Conservation (phyloP, 2,113 vertebrate species). For the Boulengeromyrus knoepffleri region DNA sequence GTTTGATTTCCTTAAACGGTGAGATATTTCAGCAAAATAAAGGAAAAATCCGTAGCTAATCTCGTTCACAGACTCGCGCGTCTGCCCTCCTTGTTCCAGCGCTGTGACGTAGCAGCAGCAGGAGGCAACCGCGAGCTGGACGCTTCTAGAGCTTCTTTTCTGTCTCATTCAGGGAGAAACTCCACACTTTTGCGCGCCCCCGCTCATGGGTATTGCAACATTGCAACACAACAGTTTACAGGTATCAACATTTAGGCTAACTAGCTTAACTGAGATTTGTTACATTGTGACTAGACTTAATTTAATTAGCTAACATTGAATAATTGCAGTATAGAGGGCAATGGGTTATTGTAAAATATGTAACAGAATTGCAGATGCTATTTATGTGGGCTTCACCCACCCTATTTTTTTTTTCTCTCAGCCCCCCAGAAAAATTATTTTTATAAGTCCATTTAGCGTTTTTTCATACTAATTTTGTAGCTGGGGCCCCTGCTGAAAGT, state of each 20-base stretch:
- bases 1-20: not conserved
- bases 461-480: not conserved
- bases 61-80: constrained; percentile 32
- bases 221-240: not conserved
- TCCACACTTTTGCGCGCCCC: not conserved
- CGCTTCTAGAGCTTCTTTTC: constrained; percentile 54
- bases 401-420: not conserved
- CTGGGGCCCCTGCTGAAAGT: not conserved
- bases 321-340: not conserved
- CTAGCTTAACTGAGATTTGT: not conserved
- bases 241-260: not conserved
- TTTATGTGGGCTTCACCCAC: not conserved
- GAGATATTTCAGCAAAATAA: not conserved
- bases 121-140: constrained; percentile 22
- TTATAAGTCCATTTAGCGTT: not conserved
- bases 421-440: not conserved
- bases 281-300: not conserved
- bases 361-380: not conserved
- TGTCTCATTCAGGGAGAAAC: not conserved
- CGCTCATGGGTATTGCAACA: constrained; percentile 19
- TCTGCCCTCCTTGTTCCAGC: constrained; percentile 25
- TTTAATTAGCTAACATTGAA: not conserved
- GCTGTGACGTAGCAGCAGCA: constrained; percentile 37
- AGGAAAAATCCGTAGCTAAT: not conserved
- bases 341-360: not conserved